Percentiles rank a stretch among this genome's conserved stretches.
Evolutionary conservation across 2,113 vertebrate genomes (phyloP).

Genomic region (Peromyscus polionotus): DNA sequence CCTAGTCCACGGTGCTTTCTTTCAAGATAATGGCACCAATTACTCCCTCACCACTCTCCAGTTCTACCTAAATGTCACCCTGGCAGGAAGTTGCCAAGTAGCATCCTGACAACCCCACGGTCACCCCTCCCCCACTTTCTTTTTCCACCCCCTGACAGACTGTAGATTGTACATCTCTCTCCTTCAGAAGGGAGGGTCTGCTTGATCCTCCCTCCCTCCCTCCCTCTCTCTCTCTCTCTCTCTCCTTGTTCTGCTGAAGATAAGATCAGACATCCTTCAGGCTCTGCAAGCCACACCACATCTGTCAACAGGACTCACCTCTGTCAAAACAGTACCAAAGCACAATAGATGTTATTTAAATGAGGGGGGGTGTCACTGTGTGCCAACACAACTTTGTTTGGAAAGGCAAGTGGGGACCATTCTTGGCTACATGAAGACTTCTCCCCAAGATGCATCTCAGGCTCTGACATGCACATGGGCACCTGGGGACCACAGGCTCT

Average conservation of each 20-base stretch:
- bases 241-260: background rate
- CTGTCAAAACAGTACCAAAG: background rate
- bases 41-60: background rate
- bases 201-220: accelerated
- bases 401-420: background rate
- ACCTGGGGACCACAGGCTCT: background rate
- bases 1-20: background rate
- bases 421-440: background rate
- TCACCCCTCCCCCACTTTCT: background rate
- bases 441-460: background rate
- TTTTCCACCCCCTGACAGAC: background rate
- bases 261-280: background rate
- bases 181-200: background rate
- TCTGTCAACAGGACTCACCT: background rate
- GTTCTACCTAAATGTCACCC: background rate
- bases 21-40: background rate
- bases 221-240: background rate
- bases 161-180: background rate
- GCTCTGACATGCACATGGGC: accelerated
- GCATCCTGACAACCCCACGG: background rate
- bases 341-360: background rate
- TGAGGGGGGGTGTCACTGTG: background rate
- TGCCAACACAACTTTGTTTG: constrained; percentile 24
- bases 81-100: background rate
- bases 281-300: background rate